phyloP scores from a whole-genome alignment of 2,113 vertebrate genomes.

The Panurus biarmicus region DNA sequence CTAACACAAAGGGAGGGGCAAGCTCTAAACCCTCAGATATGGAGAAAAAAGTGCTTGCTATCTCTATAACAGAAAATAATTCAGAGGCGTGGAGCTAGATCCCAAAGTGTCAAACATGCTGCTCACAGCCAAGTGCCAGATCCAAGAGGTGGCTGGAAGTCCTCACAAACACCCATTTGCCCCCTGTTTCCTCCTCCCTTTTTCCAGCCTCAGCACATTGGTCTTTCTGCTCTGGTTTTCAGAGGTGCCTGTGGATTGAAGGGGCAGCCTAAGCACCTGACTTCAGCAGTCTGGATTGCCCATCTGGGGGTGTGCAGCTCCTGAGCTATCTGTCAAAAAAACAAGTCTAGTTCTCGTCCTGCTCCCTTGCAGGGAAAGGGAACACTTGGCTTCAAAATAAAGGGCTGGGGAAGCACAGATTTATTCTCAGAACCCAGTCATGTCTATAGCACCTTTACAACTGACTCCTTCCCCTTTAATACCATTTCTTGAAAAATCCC shows the following conservation, averaged over 20 bases:
- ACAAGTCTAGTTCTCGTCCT: background rate
- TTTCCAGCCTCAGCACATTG: background rate
- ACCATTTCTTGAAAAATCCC: background rate
- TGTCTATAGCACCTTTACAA: background rate
- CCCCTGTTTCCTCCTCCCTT: background rate
- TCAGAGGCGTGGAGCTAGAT: background rate
- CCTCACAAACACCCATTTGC: background rate
- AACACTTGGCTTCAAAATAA: background rate
- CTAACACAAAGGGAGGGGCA: background rate
- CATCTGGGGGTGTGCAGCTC: background rate
- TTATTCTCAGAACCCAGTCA: background rate
- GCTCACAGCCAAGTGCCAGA: background rate
- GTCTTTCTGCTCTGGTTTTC: background rate
- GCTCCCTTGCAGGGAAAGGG: background rate
- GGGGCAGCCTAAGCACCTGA: slow-evolving; percentile 21
- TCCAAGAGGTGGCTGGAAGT: background rate
- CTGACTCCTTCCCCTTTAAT: background rate
- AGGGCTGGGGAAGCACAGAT: background rate
- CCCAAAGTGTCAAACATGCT: background rate
- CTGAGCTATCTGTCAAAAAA: background rate
- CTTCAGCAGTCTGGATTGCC: background rate
- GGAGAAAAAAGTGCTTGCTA: background rate
- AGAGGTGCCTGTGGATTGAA: slow-evolving; percentile 12
- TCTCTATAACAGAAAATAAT: background rate
- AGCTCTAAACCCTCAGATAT: background rate